Conservation (phyloP, 2,113 vertebrate species). For the Apistogramma diplotaenia region DNA sequence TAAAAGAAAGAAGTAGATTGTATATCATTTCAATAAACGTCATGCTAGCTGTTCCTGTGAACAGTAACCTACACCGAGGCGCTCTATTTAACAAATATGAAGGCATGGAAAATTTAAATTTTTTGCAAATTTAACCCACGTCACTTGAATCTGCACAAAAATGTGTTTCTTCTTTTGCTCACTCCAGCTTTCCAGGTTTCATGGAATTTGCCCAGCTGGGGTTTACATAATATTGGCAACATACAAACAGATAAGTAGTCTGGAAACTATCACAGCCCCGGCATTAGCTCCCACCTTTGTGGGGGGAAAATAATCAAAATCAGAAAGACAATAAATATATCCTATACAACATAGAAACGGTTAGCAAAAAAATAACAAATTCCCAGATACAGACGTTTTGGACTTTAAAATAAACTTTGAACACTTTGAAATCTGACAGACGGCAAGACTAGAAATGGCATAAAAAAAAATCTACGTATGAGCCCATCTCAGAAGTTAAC, state of each 20-base stretch:
- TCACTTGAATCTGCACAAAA: background rate
- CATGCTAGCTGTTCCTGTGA: background rate
- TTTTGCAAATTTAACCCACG: background rate
- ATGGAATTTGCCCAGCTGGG: background rate
- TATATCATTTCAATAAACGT: background rate
- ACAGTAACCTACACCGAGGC: background rate
- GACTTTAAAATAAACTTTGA: background rate
- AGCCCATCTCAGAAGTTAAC: background rate
- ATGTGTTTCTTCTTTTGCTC: no score
- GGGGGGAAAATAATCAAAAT: background rate
- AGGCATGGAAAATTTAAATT: background rate
- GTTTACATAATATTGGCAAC: background rate
- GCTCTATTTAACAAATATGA: background rate
- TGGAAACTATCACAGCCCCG: background rate
- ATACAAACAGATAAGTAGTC: background rate
- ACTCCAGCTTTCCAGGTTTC: background rate
- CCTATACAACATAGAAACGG: background rate
- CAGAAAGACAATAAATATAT: background rate
- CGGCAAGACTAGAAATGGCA: background rate
- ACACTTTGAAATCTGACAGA: background rate
- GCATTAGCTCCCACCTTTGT: background rate
- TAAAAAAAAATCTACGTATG: background rate
- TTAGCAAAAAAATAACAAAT: background rate
- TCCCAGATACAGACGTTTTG: background rate
- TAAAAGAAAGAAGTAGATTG: background rate